Conservation (phyloP, 2,797 vertebrate genomes). For the Gallinago solitaria region DNA sequence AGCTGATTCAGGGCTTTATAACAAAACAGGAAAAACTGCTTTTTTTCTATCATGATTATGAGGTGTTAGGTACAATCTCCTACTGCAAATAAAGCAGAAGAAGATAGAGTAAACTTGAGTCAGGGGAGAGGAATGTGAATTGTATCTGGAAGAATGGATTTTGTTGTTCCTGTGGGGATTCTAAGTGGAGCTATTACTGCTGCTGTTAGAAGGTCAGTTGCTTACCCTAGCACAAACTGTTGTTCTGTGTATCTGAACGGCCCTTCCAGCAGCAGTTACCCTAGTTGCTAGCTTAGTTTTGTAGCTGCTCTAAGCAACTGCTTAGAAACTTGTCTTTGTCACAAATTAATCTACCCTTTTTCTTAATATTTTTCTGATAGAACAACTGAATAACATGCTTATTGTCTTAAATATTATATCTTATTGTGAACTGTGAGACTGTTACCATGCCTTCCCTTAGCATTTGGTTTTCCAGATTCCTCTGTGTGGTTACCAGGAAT, state of each 20-base stretch:
- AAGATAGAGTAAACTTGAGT: not conserved
- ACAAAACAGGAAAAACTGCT: not conserved
- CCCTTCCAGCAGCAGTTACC: not conserved
- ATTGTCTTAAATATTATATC: not conserved
- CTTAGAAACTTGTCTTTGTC: not conserved
- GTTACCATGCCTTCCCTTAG: not conserved
- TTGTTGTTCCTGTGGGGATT: not conserved
- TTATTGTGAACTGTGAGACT: not conserved
- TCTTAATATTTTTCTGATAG: not conserved
- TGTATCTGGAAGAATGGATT: not conserved
- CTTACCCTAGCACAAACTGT: not conserved
- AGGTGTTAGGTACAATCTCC: not conserved
- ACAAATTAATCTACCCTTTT: not conserved
- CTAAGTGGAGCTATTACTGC: not conserved
- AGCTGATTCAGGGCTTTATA: not conserved
- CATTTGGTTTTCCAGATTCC: not conserved
- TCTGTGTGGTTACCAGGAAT: not conserved
- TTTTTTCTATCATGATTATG: not conserved
- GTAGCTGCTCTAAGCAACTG: not conserved
- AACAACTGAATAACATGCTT: not conserved
- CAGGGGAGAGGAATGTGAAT: not conserved
- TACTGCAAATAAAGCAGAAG: not conserved
- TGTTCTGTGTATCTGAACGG: not conserved
- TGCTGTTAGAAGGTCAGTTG: not conserved
- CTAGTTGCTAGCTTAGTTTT: not conserved